A percentile compares a stretch with the other conserved stretches of the same genome.
phyloP scores from a whole-genome alignment of 2,888 invertebrate genomes.

The Lasioglossum marginatum region DNA sequence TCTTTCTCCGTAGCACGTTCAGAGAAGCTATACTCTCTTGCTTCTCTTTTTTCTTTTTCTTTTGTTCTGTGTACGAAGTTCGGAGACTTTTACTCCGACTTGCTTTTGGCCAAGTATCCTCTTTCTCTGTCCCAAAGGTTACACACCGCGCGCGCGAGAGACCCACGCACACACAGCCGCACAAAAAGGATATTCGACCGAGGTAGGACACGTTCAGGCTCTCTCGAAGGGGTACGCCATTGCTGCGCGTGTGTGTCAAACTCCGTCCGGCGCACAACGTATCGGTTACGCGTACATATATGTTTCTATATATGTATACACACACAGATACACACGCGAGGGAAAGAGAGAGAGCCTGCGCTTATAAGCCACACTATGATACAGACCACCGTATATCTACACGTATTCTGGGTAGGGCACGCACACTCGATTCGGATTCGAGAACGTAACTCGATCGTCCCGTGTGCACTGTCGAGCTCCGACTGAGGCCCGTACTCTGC shows the following conservation, averaged over 20 bases:
- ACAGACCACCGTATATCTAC: constrained; percentile 25
- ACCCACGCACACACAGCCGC: constrained; percentile 39
- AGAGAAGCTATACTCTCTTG: too few species aligned
- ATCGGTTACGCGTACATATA: constrained; percentile 55
- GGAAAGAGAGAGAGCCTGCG: constrained; percentile 45
- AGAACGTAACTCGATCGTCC: constrained; percentile 64
- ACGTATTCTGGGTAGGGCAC: constrained; percentile 34
- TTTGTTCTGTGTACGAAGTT: neutral
- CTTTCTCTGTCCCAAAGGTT: neutral
- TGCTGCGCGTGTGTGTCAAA: constrained; percentile 65
- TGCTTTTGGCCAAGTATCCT: neutral
- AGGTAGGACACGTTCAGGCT: constrained; percentile 49
- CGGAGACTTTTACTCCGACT: neutral
- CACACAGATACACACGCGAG: neutral
- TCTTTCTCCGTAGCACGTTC: too few species aligned
- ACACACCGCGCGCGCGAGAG: neutral
- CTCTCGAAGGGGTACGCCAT: constrained; percentile 55
- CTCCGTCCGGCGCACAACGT: constrained; percentile 46
- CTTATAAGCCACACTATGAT: constrained; percentile 44
- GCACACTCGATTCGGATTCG: constrained; percentile 26
- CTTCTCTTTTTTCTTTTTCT: neutral
- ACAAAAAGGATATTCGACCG: constrained; percentile 43
- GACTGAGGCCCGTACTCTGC: constrained; percentile 64
- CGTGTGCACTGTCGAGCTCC: constrained; percentile 72
- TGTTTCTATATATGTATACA: neutral